Base-by-base conservation (phyloP, 1,140 invertebrate species). In the Calliphora vicina region DNA sequence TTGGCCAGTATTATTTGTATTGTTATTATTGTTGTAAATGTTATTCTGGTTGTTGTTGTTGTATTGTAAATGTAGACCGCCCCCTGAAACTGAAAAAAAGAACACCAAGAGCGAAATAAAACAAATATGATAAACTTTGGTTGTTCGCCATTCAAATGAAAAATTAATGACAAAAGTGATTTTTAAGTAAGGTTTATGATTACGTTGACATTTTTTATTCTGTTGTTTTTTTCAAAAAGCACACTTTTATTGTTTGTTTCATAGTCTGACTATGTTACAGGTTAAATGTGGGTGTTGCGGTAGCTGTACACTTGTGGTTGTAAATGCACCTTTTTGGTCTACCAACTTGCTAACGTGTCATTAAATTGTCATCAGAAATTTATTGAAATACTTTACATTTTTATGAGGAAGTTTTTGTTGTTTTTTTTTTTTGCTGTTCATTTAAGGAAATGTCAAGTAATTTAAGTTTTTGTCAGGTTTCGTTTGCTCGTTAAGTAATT, bases 121-220 rank as follows among this genome's bases (percentile, higher is more conserved):
- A 50, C 45, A 50, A 50, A 50, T 35, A 35, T 67, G 61, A 8
- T 67, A 23, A 50, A 50, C 45, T 50, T 50, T 12, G 17, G 12
- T 50, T 50, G 45, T 50, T 26, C 57, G n/a, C 50, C 43, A 72
- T 82, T 45, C 72, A 82, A 82, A 82, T 82, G 82, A 82, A 82
- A 27, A 73, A 82, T 82, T 82, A 76, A 82, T 82, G 72, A 74
- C 82, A 82, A 82, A 82, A 82, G 82, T 82, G 82, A 82, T 82
- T 82, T 82, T 82, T 82, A 82, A 82, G 82, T 82, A 82, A 82
- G 82, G 61, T 74, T 74, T 72, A 82, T 82, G 82, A 82, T 82
- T 74, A 82, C 82, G 72, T 73, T 82, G 82, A 82, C 82, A 82
- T 74, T 82, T 82, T 74, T 73, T 35, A 20, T 50, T 4, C 15